Conservation (phyloP, 2,113 vertebrate genomes). For the Glareola pratincola region DNA sequence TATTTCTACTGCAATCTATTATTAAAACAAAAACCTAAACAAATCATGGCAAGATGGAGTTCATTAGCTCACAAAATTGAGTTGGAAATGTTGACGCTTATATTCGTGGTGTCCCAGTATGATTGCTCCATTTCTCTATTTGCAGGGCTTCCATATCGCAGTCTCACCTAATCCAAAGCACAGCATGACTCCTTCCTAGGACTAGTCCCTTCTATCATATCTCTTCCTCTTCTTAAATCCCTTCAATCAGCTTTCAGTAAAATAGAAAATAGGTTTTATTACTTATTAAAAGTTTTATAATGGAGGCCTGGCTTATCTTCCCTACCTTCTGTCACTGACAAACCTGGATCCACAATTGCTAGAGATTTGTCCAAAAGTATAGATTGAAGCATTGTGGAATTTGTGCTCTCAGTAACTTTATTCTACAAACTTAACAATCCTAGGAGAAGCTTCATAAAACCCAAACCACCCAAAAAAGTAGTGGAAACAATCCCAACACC, state of each 20-base stretch:
- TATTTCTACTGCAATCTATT: neutral
- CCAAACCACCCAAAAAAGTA: neutral
- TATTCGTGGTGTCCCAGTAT: neutral
- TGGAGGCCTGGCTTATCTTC: constrained; percentile 9
- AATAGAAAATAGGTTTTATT: constrained; percentile 30
- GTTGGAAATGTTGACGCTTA: neutral
- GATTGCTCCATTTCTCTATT: neutral
- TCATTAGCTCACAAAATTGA: neutral
- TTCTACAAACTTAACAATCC: neutral
- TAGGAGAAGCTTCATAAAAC: neutral
- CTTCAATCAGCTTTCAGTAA: constrained; percentile 11
- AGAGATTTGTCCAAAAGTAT: neutral
- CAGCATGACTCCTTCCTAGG: neutral
- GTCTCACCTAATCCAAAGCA: neutral
- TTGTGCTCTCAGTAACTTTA: neutral
- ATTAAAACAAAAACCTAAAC: neutral
- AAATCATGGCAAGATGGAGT: neutral
- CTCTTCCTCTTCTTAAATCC: neutral
- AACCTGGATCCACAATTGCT: neutral
- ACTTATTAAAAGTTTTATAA: neutral
- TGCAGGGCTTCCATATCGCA: neutral
- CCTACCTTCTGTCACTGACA: constrained; percentile 24
- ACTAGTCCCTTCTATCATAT: neutral
- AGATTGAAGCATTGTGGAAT: neutral
- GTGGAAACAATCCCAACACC: neutral